These are phyloP conservation scores for Periplaneta americana DNA, from an alignment of 1,140 invertebrate species.

Conservation along the genomic window DNA sequence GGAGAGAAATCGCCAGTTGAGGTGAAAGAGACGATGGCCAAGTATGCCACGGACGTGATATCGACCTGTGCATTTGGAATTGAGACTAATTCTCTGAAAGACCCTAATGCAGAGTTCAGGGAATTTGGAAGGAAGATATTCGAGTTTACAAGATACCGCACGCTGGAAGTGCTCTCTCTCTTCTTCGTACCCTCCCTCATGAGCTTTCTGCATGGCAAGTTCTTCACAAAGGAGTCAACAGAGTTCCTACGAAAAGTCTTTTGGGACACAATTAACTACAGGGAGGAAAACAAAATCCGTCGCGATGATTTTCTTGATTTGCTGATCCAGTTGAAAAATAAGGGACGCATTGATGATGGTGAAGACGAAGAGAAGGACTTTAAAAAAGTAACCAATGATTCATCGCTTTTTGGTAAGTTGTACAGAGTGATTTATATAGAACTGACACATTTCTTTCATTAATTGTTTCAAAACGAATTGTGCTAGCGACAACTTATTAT, in stretches of 20 bases:
- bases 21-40: slow-evolving; percentile 21
- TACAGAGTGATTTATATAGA: too few relatives aligned
- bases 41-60: slow-evolving; percentile 19
- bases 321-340: slow-evolving; percentile 36
- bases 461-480: too few relatives aligned
- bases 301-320: slow-evolving; percentile 41
- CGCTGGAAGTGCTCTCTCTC: slow-evolving; percentile 30
- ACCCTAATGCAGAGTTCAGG: slow-evolving; percentile 13
- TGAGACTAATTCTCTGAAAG: slow-evolving; percentile 6
- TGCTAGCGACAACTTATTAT: too few relatives aligned
- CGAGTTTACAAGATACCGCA: slow-evolving; percentile 13
- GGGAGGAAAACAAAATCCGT: slow-evolving; percentile 27
- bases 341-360: neutral
- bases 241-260: slow-evolving; percentile 33
- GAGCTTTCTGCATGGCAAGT: slow-evolving; percentile 23
- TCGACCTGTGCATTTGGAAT: slow-evolving; percentile 22
- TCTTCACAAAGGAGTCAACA: slow-evolving; percentile 25
- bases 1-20: slow-evolving; percentile 6
- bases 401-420: neutral
- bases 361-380: neutral
- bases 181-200: slow-evolving; percentile 34
- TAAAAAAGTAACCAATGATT: neutral
- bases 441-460: too few relatives aligned
- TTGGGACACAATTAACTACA: slow-evolving; percentile 31
- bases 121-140: slow-evolving; percentile 7